Evolutionary conservation across 2,888 invertebrate species (phyloP), one percentile per base, ranked within the genome.

Genomic region (Dasypolia templi): DNA sequence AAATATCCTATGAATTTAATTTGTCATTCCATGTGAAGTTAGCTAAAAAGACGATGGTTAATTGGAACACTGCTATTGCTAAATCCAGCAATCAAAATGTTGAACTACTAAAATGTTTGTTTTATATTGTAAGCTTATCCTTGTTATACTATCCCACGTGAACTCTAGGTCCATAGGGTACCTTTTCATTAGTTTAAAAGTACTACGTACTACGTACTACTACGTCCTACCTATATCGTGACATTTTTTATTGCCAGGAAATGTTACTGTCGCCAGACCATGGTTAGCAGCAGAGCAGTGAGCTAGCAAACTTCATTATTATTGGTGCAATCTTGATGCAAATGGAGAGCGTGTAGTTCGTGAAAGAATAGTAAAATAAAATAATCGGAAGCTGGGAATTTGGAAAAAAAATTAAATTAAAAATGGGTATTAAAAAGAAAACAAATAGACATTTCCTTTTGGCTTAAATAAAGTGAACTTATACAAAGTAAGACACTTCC

Each of bases 401-500:
- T n/a, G 26, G 0, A 69, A 70, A 22, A 14, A 32, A 29, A 22
- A 61, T 55, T 29, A 55, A 32, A 62, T 56, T 46, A 49, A 79
- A 77, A 74, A 49, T 61, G 44, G 22, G 51, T 51, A 56, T 32
- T 0, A 14, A n/a, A 56, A 70, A 3, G 11, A 49, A 63, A 67
- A 58, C 22, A 56, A 51, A 55, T 3, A 61, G 7, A 29, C 11
- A 58, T 77, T 77, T 72, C 26, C 17, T 61, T 55, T 51, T 2
- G 4, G 39, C 12, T 9, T 59, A 72, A 63, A 39, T 66, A 66
- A n/a, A 67, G 26, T 62, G 39, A 68, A 46, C 51, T 66, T 66
- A 78, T 65, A 83, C 67, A 64, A 70, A 81, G 56, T 75, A 65
- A 79, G 67, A 77, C 75, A 83, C 59, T 61, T 68, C 56, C 59